phyloP scores from a whole-genome alignment of 2,113 vertebrate genomes.

The Pituophis catenifer region DNA sequence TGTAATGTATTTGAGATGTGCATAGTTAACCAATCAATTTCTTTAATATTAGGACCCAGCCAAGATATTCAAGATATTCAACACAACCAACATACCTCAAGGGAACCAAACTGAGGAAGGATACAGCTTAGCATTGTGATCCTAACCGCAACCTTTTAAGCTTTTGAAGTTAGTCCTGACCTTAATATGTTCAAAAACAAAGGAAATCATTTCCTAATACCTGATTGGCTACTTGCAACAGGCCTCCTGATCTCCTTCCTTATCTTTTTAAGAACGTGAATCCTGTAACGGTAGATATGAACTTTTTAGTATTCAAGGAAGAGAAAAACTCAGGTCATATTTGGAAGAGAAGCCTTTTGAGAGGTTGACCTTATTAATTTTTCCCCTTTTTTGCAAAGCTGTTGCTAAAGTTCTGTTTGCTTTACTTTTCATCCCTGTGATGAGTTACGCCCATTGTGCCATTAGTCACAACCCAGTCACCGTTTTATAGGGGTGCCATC shows the following conservation, averaged over 20 bases:
- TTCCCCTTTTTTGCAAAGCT: constrained; percentile 34
- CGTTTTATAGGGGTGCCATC: constrained; percentile 50
- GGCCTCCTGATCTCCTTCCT: not conserved
- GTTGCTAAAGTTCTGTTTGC: constrained; percentile 25
- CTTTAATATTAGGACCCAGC: not conserved
- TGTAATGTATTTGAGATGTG: not conserved
- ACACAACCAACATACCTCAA: not conserved
- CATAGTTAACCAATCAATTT: not conserved
- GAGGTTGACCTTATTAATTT: constrained; percentile 24
- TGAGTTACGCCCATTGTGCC: constrained; percentile 39
- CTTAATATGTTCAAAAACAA: not conserved
- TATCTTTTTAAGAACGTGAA: not conserved
- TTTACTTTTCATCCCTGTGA: constrained; percentile 46
- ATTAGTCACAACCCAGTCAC: constrained; percentile 48
- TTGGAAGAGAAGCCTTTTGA: constrained; percentile 16
- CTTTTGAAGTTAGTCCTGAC: not conserved
- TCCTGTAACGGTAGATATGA: not conserved
- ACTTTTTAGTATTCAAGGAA: not conserved
- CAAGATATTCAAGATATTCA: not conserved
- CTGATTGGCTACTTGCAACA: not conserved
- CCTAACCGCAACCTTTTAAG: not conserved
- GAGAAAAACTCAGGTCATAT: not conserved
- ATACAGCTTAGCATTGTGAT: not conserved
- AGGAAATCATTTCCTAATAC: not conserved
- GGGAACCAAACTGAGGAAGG: not conserved